A percentile compares a stretch with the other conserved stretches of the same genome.
Evolutionary conservation across 2,797 vertebrate genomes (phyloP).

Genomic region (Phalanger gymnotis): DNA sequence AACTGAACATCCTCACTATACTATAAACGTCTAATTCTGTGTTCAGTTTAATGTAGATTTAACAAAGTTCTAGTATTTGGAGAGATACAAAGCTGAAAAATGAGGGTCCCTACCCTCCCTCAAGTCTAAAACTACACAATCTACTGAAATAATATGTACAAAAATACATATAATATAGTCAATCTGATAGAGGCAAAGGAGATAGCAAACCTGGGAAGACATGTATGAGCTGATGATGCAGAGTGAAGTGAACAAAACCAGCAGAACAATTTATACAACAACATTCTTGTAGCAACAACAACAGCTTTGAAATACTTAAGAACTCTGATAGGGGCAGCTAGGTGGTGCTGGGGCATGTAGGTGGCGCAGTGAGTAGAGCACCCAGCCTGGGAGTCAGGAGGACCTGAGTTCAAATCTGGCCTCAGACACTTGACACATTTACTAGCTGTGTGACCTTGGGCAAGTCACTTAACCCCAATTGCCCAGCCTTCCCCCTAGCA

Average conservation of each 20-base stretch:
- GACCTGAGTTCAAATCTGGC: too few relatives aligned
- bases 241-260: neutral
- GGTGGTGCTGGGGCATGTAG: too few relatives aligned
- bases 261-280: neutral
- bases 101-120: neutral
- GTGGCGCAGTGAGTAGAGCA: too few relatives aligned
- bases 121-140: neutral
- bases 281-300: neutral
- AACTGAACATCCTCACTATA: neutral
- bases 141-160: neutral
- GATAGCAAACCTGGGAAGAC: neutral
- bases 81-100: neutral
- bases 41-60: neutral
- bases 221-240: neutral
- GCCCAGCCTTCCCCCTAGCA: too few relatives aligned
- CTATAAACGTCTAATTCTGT: neutral
- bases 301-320: neutral
- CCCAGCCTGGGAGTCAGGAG: too few relatives aligned
- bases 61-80: neutral
- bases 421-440: too few relatives aligned
- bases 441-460: too few relatives aligned
- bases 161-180: neutral
- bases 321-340: neutral
- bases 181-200: neutral
- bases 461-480: too few relatives aligned